Conservation (phyloP, 1,140 invertebrate species). For the Patella vulgata region DNA sequence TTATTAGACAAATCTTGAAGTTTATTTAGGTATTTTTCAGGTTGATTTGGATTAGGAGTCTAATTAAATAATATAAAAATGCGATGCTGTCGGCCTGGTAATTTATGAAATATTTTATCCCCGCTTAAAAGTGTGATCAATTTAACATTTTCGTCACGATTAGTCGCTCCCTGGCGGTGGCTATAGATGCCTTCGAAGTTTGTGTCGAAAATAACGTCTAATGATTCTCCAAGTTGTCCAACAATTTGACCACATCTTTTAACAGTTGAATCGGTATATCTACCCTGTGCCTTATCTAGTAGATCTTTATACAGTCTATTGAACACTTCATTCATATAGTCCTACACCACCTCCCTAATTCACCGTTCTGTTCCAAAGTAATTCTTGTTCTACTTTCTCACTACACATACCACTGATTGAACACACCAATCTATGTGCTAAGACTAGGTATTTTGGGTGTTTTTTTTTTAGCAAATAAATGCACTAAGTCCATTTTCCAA, state of each 20-base stretch:
- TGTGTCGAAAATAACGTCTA: slow-evolving; percentile 23
- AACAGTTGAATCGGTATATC: slow-evolving; percentile 23
- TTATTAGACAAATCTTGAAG: too few relatives aligned
- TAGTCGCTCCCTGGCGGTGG: slow-evolving; percentile 9
- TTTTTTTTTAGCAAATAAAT: slow-evolving; percentile 24
- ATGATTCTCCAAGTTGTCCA: slow-evolving; percentile 21
- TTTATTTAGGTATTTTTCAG: too few relatives aligned
- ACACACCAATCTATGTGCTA: slow-evolving; percentile 24
- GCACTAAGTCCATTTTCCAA: slow-evolving; percentile 26
- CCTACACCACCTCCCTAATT: slow-evolving; percentile 25
- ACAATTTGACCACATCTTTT: slow-evolving; percentile 28
- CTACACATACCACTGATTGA: slow-evolving; percentile 16
- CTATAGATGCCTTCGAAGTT: slow-evolving; percentile 32
- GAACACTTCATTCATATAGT: slow-evolving; percentile 35
- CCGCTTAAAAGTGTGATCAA: too few relatives aligned
- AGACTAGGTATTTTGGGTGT: slow-evolving; percentile 25
- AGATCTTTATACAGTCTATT: slow-evolving; percentile 30
- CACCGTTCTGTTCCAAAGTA: slow-evolving; percentile 25
- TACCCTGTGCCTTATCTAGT: slow-evolving; percentile 17
- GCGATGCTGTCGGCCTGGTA: too few relatives aligned
- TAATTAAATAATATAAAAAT: too few relatives aligned
- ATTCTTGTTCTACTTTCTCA: slow-evolving; percentile 19
- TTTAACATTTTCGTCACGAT: not conserved
- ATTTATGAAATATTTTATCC: too few relatives aligned
- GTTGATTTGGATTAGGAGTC: too few relatives aligned